Evolutionary conservation across 1,140 invertebrate species (phyloP).

Genomic region (Drosophila repleta): DNA sequence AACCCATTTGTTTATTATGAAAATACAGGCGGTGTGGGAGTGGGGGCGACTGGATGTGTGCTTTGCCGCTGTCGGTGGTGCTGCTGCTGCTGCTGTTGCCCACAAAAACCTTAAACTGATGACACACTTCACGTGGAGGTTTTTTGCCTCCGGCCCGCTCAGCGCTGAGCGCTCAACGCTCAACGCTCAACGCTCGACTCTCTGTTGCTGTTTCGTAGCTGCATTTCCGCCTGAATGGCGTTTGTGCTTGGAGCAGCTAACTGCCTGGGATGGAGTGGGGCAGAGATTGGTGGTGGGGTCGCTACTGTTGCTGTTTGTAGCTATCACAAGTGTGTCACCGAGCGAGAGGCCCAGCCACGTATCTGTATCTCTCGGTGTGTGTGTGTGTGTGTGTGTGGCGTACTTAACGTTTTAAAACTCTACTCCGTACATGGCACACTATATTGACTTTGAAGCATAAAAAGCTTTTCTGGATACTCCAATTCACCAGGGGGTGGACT

Average conservation of each 20-base stretch:
- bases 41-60: constrained; percentile 5
- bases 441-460: constrained; percentile 81
- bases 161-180: constrained; percentile 8
- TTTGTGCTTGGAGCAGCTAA: constrained; percentile 72
- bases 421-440: constrained; percentile 69
- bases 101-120: constrained; percentile 82
- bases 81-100: constrained; percentile 43
- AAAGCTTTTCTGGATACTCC: constrained; percentile 78
- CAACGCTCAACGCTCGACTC: constrained; percentile 11
- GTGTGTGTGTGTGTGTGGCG: constrained; percentile 11
- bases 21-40: constrained; percentile 53
- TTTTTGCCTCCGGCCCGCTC: constrained; percentile 62
- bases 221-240: constrained; percentile 80
- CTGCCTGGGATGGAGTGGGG: constrained; percentile 38
- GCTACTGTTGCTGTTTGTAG: not conserved
- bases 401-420: constrained; percentile 80
- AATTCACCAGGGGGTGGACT: constrained; percentile 61
- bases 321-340: constrained; percentile 67
- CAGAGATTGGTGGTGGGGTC: constrained; percentile 14
- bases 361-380: not conserved
- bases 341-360: constrained; percentile 35
- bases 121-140: constrained; percentile 79
- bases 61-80: not conserved
- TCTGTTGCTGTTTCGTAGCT: constrained; percentile 59
- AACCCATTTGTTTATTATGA: constrained; percentile 82